Evolutionary conservation across 2,797 vertebrate genomes (phyloP), one percentile per base, ranked within the genome.

Genomic region (Hozukius guyotensis): DNA sequence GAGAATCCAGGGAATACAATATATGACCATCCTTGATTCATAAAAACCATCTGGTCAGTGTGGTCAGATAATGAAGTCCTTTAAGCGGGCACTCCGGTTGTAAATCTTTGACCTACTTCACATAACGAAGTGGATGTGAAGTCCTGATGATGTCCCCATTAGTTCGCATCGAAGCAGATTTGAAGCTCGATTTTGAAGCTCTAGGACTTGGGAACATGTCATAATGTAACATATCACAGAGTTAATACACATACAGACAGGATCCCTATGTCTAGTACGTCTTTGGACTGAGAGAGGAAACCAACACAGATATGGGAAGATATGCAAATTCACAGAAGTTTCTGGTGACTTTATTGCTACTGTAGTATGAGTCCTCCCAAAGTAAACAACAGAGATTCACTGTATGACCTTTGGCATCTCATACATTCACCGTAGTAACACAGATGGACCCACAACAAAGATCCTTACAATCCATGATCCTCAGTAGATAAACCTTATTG

Each of bases 41-140:
- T 18, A 64, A 24, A 66, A 72, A 18, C 0, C 36, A 59, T 36
- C 13, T 76, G 67, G 46, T 18, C 18, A 16, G 22, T 27, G 29
- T 53, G 34, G n/a, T 75, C 49, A 59, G 60, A 72, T 67, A 42
- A 70, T 72, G 14, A 49, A 76, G 53, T 53, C 59, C 32, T 72
- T 76, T 32, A 55, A 68, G 52, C 7, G 22, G 11, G 59, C 38
- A 27, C 2, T 20, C 14, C 6, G 22, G 27, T 22, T 3, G 56
- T 29, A 46, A 59, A 74, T 29, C 2, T 70, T 20, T 67, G 66
- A 75, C 62, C 24, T 72, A 75, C 52, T 75, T 78, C 56, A 74
- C 22, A 42, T 12, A 34, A 65, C 24, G 46, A 72, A 34, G 75
- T 55, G 24, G 38, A 60, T 63, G 53, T 34, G 22, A 57, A 46